Base-by-base conservation (phyloP, 2,113 vertebrate genomes). In the Corythornis madagascariensis region DNA sequence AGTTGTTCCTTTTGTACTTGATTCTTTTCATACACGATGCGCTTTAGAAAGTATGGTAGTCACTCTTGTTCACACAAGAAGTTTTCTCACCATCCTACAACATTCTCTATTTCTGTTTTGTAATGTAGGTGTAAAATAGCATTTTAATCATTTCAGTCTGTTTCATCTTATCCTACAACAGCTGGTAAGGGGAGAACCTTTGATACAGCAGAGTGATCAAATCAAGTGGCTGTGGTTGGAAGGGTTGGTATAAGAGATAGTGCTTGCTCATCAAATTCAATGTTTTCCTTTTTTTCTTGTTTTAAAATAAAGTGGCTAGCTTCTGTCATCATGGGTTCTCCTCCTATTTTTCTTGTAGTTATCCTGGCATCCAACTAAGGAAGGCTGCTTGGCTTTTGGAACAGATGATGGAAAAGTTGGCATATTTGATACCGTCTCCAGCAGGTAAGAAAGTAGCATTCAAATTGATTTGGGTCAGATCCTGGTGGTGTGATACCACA, bases 331-430 rank as follows among this genome's bases (percentile, higher is more conserved):
- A 28, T 69, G 25, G 14, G 14, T 24, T 53, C 9, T 69, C 19
- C 77, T 22, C 77, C 11, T 69, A 0, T 89, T 73, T 63, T 95
- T 35, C 11, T 88, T 95, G 20, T 93, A 99, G 99, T 95, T 99
- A 55, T 98, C 98, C 9, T 99, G 99, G 99, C 99, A 99, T 90
- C 98, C 98, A 16, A 71, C 95, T 24, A 99, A 98, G 95, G 99
- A 99, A 94, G 98, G 98, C 38, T 98, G 97, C 31, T 95, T 99
- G 94, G 98, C 99, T 13, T 99, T 99, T 90, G 99, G 99, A 78
- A 99, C 99, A 5, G 99, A 99, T 25, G 99, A 99, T 17, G 99
- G 99, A 13, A 99, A 99, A 98, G 99, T 99, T 61, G 99, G 99
- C 8, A 96, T 99, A 97, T 99, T 99, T 77, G 98, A 99, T 16